Evolutionary conservation across 2,888 invertebrate species (phyloP).

Genomic region (Pyrrhosoma nymphula): DNA sequence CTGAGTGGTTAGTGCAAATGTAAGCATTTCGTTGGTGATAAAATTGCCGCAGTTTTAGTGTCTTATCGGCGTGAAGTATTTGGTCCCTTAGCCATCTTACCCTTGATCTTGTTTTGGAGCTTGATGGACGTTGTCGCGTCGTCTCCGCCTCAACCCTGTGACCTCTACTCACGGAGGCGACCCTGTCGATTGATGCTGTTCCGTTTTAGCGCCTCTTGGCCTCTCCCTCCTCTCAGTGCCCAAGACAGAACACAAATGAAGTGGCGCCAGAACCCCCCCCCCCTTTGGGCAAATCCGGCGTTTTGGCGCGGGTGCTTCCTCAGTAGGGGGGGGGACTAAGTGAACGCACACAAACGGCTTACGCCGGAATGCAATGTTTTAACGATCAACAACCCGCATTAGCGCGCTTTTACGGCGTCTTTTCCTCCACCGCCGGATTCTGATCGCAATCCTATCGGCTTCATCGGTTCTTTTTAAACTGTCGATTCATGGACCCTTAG

Average conservation of each 20-base stretch:
- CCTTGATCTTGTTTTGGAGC: no score
- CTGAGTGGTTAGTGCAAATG: no score
- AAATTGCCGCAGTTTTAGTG: no score
- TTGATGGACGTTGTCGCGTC: no score
- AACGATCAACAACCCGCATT: constrained; percentile 23
- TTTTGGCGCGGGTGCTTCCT: background rate
- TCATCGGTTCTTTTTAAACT: constrained; percentile 40
- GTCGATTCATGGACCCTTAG: constrained; percentile 2
- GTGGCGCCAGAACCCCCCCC: background rate
- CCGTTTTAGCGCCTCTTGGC: background rate
- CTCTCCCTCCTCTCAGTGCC: background rate
- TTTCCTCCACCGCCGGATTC: background rate
- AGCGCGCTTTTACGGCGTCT: background rate
- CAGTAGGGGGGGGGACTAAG: no score
- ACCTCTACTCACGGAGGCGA: no score
- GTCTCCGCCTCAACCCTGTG: no score
- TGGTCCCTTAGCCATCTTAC: no score
- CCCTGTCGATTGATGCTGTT: background rate
- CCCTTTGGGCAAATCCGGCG: background rate
- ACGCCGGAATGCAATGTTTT: background rate
- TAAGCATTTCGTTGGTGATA: no score
- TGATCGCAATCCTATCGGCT: constrained; percentile 27
- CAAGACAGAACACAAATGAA: background rate
- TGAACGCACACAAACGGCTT: background rate
- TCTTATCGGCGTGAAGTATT: no score